A percentile compares a stretch with the other conserved stretches of the same genome.
These are phyloP conservation scores for Lithophane ornitopus DNA, from an alignment of 2,888 invertebrate genomes.

Conservation along the genomic window DNA sequence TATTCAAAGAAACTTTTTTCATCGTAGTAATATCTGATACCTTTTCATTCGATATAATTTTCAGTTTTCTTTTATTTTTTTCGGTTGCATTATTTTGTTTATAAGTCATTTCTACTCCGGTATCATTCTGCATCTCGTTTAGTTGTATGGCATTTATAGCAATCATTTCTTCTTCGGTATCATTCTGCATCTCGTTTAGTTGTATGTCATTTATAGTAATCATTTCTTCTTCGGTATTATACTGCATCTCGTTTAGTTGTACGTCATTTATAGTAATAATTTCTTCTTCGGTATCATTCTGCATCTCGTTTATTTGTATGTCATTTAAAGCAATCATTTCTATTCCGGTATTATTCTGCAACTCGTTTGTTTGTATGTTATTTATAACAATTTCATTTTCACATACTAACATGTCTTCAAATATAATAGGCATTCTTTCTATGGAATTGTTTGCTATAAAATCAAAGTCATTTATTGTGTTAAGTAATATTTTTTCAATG, in stretches of 20 bases:
- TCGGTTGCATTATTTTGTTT: conserved; percentile 4
- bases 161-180: conserved; percentile 32
- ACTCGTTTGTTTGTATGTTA: conserved; percentile 34
- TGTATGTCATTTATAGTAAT: conserved; percentile 30
- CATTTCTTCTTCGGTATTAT: conserved; percentile 39
- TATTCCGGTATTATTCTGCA: conserved; percentile 31
- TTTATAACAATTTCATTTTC: conserved; percentile 51
- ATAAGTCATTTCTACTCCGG: conserved; percentile 23
- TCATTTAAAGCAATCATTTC: conserved; percentile 34
- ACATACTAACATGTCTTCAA: conserved; percentile 50
- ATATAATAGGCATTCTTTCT: conserved; percentile 49
- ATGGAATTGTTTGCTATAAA: conserved; percentile 49
- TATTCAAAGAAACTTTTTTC: conserved; percentile 45
- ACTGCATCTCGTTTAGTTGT: conserved; percentile 36
- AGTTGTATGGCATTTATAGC: not conserved
- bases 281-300: conserved; percentile 31
- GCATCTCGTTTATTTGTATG: conserved; percentile 31
- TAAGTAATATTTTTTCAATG: conserved; percentile 50
- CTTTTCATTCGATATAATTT: conserved; percentile 47
- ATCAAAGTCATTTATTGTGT: conserved; percentile 49
- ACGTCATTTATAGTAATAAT: conserved; percentile 31
- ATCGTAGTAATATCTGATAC: conserved; percentile 48
- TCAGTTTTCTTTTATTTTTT: conserved; percentile 43
- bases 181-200: conserved; percentile 30
- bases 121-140: too few relatives aligned